Conservation (phyloP, 2,113 vertebrate species). For the Australoheros scitulus region DNA sequence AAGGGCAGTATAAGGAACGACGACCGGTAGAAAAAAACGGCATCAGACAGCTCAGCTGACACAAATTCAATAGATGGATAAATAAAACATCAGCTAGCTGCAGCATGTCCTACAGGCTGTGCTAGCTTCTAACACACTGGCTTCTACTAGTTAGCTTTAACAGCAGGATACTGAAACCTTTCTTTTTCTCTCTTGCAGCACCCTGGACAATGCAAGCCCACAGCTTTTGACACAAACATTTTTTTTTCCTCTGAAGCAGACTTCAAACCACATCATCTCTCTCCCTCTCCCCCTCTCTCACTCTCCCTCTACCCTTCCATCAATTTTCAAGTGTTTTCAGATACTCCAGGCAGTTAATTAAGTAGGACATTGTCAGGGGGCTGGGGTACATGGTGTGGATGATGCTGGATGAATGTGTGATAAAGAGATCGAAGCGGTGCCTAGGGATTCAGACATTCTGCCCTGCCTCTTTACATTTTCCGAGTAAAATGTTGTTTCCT, state of each 20-base stretch:
- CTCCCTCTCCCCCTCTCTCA: neutral
- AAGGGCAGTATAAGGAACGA: constrained; percentile 30
- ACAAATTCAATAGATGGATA: constrained; percentile 57
- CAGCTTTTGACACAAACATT: constrained; percentile 40
- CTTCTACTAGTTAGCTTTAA: constrained; percentile 26
- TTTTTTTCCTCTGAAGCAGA: constrained; percentile 13
- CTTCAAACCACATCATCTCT: constrained; percentile 50
- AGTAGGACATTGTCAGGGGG: constrained; percentile 61
- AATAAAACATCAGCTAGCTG: constrained; percentile 63
- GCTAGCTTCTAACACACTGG: constrained; percentile 39
- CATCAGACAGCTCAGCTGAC: constrained; percentile 36
- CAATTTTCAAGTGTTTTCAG: constrained; percentile 54
- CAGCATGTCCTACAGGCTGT: constrained; percentile 43
- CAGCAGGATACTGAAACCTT: constrained; percentile 26
- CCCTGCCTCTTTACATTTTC: neutral
- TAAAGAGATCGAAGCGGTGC: constrained; percentile 31
- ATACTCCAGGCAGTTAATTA: constrained; percentile 72
- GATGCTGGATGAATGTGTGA: constrained; percentile 31
- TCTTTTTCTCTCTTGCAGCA: neutral
- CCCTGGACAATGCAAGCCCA: constrained; percentile 18
- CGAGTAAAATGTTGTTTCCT: neutral
- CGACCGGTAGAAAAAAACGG: constrained; percentile 23
- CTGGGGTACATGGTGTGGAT: constrained; percentile 40
- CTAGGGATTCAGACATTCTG: neutral
- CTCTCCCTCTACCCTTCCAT: constrained; percentile 28